Evolutionary conservation across 2,888 invertebrate genomes (phyloP).

Genomic region (Limenitis camilla): DNA sequence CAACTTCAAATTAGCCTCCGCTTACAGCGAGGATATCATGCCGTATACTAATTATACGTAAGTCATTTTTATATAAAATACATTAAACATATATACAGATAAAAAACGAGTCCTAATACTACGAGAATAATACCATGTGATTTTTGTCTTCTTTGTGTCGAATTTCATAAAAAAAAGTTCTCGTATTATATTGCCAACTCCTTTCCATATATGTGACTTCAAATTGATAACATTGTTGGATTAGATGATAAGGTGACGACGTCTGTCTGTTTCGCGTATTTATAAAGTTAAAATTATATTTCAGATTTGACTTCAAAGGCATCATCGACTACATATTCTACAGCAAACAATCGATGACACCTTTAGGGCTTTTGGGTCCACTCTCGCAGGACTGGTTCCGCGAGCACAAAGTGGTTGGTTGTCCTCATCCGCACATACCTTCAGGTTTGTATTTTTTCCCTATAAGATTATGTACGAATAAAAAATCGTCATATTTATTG

Average conservation of each 20-base stretch:
- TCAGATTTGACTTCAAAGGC: conserved; percentile 98
- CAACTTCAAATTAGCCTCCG: conserved; percentile 95
- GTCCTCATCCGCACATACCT: conserved; percentile 97
- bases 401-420: conserved; percentile 97
- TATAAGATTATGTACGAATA: background rate
- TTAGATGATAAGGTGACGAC: background rate
- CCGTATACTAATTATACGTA: conserved; percentile 99
- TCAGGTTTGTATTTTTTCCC: conserved; percentile 73
- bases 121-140: too few species aligned
- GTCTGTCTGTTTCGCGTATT: background rate
- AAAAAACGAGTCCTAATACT: too few species aligned
- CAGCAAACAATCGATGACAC: conserved; percentile 95
- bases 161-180: too few species aligned
- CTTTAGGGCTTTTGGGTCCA: conserved; percentile 95
- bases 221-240: background rate
- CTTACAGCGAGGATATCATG: conserved; percentile 96
- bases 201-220: too few species aligned
- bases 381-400: conserved; percentile 94
- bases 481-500: background rate
- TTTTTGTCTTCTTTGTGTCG: too few species aligned
- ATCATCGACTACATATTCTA: conserved; percentile 99
- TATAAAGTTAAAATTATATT: conserved; percentile 28
- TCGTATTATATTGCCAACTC: too few species aligned
- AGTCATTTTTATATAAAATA: conserved; percentile 45
- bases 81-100: too few species aligned